Evolutionary conservation across 2,888 invertebrate genomes (phyloP), one percentile per base, ranked within the genome.

Genomic region (Caenorhabditis virilis): DNA sequence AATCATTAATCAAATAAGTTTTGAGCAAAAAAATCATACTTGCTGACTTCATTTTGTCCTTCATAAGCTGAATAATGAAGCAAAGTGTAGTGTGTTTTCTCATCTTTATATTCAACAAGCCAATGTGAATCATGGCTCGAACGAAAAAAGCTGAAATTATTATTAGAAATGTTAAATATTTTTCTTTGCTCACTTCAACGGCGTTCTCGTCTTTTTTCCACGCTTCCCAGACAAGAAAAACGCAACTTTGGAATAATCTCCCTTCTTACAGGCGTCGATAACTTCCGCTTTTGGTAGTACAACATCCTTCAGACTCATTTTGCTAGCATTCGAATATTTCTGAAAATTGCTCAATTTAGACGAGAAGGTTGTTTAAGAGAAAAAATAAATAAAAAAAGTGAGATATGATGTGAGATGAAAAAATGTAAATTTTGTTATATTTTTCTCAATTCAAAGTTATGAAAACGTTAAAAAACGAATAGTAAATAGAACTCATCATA

Each of bases 191-290:
- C 33, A 76, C 78, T 72, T 77, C 5, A 78, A 49, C 13, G 77
- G 76, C n/a, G 70, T 76, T 39, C 69, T 57, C 11, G 74, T 56
- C 22, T 66, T 62, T 43, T 74, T 78, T 46, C 74, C 72, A 35
- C 60, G 69, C 46, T 72, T 77, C 6, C 64, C 55, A 18, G 64
- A 54, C 15, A 80, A 56, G 53, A 74, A 78, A 9, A 56, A 48
- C 1, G 68, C 66, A 22, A 77, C 75, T 58, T 70, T 70, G 47
- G 74, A 72, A 36, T 71, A 64, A 38, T 79, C 74, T 15, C 79
- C 79, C 26, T 66, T 55, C 25, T 74, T 66, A 46, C 79, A 79
- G 23, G 72, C 63, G 4, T 79, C 77, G 60, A 79, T 75, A 20
- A 79, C 59, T 38, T 79, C 79, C 61, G 58, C 55, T 51, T 64